Conservation (phyloP, 2,113 vertebrate species). For the Capreolus pygargus region DNA sequence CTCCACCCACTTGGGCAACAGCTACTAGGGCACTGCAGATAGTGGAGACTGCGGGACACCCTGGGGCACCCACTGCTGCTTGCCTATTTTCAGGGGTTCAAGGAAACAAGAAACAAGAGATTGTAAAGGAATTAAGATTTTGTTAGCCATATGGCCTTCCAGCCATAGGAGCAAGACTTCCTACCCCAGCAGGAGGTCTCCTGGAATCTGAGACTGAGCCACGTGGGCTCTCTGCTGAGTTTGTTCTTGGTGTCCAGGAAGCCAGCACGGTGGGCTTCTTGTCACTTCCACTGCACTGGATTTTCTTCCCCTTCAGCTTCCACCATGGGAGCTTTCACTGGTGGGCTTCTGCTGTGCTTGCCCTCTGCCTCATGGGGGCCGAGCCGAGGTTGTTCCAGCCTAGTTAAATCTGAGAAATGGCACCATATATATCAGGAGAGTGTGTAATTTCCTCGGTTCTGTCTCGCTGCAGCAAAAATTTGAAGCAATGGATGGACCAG, state of each 20-base stretch:
- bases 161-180: not conserved
- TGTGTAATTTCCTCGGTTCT: not conserved
- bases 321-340: accelerated
- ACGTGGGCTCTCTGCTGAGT: accelerated
- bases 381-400: not conserved
- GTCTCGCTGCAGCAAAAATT: not conserved
- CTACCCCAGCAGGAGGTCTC: not conserved
- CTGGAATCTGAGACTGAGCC: not conserved
- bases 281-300: not conserved
- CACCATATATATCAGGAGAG: not conserved
- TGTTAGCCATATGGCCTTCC: not conserved
- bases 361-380: not conserved
- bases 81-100: not conserved
- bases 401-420: not conserved
- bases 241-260: not conserved
- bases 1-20: not conserved
- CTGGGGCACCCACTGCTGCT: not conserved
- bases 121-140: not conserved
- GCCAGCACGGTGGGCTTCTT: not conserved
- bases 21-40: not conserved
- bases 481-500: not conserved
- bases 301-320: not conserved
- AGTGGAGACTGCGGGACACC: not conserved
- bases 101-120: not conserved
- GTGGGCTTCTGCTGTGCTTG: not conserved